Percentiles rank a stretch among this genome's conserved stretches.
Conservation (phyloP, 2,888 invertebrate species). For the Eilema depressum region DNA sequence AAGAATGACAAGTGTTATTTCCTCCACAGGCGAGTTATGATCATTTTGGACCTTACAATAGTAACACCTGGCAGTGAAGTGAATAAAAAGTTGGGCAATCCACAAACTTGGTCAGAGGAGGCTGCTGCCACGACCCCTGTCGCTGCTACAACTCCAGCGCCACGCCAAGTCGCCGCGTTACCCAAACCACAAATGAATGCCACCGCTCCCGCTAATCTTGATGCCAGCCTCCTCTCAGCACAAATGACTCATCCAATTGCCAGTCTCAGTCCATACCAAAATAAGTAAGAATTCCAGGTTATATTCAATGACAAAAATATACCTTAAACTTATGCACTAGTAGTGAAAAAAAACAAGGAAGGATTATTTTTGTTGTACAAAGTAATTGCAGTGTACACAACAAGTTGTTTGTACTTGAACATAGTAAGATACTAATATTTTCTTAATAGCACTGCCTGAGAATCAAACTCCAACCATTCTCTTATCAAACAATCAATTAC, state of each 20-base stretch:
- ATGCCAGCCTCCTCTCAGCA: slow-evolving; percentile 77
- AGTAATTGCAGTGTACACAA: too few species aligned
- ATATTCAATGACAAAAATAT: too few species aligned
- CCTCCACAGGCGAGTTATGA: slow-evolving; percentile 91
- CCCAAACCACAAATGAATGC: slow-evolving; percentile 56
- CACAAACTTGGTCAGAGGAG: slow-evolving; percentile 89
- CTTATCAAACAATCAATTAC: too few species aligned
- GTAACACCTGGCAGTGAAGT: slow-evolving; percentile 91
- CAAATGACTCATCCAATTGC: slow-evolving; percentile 91
- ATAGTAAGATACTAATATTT: too few species aligned
- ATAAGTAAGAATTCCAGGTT: slow-evolving; percentile 89
- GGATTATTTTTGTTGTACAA: too few species aligned
- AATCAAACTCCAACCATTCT: background rate
- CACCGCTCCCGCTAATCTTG: slow-evolving; percentile 64
- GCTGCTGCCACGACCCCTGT: slow-evolving; percentile 58
- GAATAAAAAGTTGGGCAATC: slow-evolving; percentile 92
- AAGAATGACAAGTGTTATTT: background rate
- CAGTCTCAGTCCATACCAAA: slow-evolving; percentile 97
- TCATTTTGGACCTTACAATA: slow-evolving; percentile 93
- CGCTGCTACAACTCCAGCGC: slow-evolving; percentile 59
- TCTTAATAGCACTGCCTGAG: background rate
- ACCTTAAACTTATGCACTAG: too few species aligned
- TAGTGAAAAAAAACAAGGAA: too few species aligned
- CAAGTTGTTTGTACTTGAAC: background rate
- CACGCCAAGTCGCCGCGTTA: slow-evolving; percentile 49